Percentiles rank a stretch among this genome's conserved stretches.
These are phyloP conservation scores for Riptortus pedestris DNA, from an alignment of 1,140 invertebrate species.

Conservation along the genomic window DNA sequence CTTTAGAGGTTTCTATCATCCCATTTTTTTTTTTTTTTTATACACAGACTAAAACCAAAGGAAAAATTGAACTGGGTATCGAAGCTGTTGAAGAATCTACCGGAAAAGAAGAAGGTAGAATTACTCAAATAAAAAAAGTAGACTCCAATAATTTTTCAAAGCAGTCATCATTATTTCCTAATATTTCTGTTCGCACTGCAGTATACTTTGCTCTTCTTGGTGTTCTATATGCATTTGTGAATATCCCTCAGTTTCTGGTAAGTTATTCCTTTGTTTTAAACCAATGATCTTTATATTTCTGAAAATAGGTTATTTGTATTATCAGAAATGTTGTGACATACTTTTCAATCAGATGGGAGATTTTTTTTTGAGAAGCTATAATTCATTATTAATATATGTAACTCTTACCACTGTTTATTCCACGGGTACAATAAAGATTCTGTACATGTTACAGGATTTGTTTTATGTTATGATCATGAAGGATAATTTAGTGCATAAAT, in stretches of 20 bases:
- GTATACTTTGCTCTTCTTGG: slow-evolving; percentile 3
- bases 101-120: slow-evolving; percentile 7
- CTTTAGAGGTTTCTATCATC: too few species aligned
- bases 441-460: too few species aligned
- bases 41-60: neutral
- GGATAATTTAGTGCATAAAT: too few species aligned
- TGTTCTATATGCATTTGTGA: neutral
- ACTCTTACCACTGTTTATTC: too few species aligned
- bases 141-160: neutral
- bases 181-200: neutral
- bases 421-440: too few species aligned
- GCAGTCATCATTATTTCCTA: neutral
- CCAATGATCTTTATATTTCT: too few species aligned
- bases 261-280: neutral
- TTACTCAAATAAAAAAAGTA: neutral
- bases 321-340: too few species aligned
- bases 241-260: slow-evolving; percentile 17
- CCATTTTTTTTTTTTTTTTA: neutral
- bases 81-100: slow-evolving; percentile 18
- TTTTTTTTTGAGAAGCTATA: too few species aligned
- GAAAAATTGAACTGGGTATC: slow-evolving; percentile 19
- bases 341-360: too few species aligned
- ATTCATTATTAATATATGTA: too few species aligned
- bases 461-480: too few species aligned
- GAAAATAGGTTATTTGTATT: too few species aligned